Percentiles rank a stretch among this genome's conserved stretches.
These are phyloP conservation scores for Oceanites oceanicus DNA, from an alignment of 2,113 vertebrate genomes.

Conservation along the genomic window DNA sequence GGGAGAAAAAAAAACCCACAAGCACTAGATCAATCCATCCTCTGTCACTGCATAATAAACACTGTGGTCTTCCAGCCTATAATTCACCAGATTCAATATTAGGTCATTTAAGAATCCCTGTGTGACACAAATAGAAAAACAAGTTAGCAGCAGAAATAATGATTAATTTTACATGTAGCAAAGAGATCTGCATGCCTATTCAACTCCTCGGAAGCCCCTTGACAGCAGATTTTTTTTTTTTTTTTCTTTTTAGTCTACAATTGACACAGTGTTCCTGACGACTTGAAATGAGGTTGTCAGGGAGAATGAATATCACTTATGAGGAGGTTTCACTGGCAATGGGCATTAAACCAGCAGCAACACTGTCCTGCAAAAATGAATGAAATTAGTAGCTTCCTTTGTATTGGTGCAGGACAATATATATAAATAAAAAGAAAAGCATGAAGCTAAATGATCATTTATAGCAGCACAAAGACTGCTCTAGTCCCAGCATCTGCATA, in stretches of 20 bases:
- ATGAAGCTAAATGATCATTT: not conserved
- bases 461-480: not conserved
- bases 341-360: not conserved
- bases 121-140: constrained; percentile 19
- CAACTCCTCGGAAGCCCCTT: not conserved
- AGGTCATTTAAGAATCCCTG: constrained; percentile 45
- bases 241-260: not conserved
- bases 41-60: constrained; percentile 11
- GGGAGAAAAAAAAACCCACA: not conserved
- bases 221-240: not conserved
- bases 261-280: not conserved
- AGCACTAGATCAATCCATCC: constrained; percentile 8
- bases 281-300: not conserved
- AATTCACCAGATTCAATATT: constrained; percentile 24
- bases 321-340: not conserved
- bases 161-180: constrained; percentile 36
- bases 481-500: not conserved
- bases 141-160: constrained; percentile 25
- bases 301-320: not conserved
- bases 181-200: not conserved
- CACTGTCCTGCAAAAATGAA: not conserved
- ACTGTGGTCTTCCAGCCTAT: not conserved
- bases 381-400: not conserved
- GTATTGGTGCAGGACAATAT: not conserved
- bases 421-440: not conserved